Percentiles rank a stretch among this genome's conserved stretches.
These are phyloP conservation scores for Acrossocheilus fasciatus DNA, from an alignment of 2,797 vertebrate genomes.

Conservation along the genomic window DNA sequence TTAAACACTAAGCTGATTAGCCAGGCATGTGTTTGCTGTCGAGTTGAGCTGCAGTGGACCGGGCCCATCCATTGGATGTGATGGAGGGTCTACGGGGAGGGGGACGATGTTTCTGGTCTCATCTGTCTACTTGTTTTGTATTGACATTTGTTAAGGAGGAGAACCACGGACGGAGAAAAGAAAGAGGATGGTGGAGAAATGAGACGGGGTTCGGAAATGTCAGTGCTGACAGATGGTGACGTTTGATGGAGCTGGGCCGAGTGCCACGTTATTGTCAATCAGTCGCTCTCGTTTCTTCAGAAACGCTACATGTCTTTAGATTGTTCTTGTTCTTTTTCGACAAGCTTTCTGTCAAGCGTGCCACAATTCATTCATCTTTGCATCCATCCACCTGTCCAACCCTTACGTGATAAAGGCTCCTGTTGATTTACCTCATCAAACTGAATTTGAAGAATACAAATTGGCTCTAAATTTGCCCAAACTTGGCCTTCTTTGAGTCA, in stretches of 20 bases:
- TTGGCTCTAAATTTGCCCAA: constrained; percentile 10
- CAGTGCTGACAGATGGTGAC: constrained; percentile 66
- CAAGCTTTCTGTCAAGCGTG: constrained; percentile 31
- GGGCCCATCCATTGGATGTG: constrained; percentile 71
- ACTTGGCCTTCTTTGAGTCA: constrained; percentile 29
- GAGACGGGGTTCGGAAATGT: constrained; percentile 51
- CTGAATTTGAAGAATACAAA: constrained; percentile 40
- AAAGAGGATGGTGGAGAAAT: constrained; percentile 50
- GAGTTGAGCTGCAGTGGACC: constrained; percentile 76
- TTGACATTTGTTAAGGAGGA: constrained; percentile 63
- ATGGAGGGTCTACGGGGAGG: constrained; percentile 30
- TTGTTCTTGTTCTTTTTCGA: background rate
- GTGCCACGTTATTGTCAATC: constrained; percentile 85
- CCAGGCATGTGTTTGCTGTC: constrained; percentile 87
- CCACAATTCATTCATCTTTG: background rate
- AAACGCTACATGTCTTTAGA: constrained; percentile 52
- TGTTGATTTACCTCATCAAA: constrained; percentile 51
- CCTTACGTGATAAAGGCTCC: constrained; percentile 5
- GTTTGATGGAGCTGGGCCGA: constrained; percentile 60
- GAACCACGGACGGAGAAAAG: constrained; percentile 39
- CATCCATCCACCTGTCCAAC: background rate
- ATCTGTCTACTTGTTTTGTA: constrained; percentile 66
- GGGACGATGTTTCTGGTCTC: constrained; percentile 55
- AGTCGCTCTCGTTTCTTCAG: constrained; percentile 74
- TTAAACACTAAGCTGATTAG: constrained; percentile 95